phyloP scores from a whole-genome alignment of 2,113 vertebrate genomes.

The Xiphias gladius region DNA sequence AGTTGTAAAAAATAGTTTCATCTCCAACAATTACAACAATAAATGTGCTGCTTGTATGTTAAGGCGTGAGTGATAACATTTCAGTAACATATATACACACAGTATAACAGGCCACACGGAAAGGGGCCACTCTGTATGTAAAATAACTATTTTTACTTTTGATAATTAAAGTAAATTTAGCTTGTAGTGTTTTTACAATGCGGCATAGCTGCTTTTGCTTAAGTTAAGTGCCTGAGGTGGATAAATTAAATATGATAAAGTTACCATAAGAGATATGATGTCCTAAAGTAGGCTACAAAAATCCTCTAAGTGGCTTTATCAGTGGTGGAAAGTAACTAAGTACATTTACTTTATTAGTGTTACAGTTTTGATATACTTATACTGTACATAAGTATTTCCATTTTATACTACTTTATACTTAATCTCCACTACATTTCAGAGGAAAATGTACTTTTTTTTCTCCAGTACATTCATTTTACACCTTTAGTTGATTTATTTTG shows the following conservation, averaged over 20 bases:
- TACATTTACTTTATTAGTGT: not conserved
- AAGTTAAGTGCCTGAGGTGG: too few relatives aligned
- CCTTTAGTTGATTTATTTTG: not conserved
- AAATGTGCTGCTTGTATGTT: not conserved
- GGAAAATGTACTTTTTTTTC: not conserved
- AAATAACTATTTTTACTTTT: not conserved
- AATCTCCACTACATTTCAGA: not conserved
- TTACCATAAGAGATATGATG: not conserved
- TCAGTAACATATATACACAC: not conserved
- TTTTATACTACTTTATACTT: not conserved
- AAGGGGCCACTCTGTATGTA: not conserved
- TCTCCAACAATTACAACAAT: not conserved
- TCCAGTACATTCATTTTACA: not conserved
- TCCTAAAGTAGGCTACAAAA: not conserved
- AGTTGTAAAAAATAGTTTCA: not conserved
- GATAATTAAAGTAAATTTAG: not conserved
- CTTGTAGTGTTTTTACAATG: not conserved
- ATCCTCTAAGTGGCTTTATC: not conserved
- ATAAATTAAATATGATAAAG: not conserved
- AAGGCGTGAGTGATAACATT: not conserved
- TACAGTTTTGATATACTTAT: not conserved
- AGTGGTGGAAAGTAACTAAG: not conserved
- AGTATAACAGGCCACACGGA: not conserved
- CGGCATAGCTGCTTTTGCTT: not conserved
- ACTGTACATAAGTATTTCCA: not conserved